Evolutionary conservation across 2,113 vertebrate species (phyloP), one percentile per base, ranked within the genome.

Genomic region (Bambusicola thoracicus): DNA sequence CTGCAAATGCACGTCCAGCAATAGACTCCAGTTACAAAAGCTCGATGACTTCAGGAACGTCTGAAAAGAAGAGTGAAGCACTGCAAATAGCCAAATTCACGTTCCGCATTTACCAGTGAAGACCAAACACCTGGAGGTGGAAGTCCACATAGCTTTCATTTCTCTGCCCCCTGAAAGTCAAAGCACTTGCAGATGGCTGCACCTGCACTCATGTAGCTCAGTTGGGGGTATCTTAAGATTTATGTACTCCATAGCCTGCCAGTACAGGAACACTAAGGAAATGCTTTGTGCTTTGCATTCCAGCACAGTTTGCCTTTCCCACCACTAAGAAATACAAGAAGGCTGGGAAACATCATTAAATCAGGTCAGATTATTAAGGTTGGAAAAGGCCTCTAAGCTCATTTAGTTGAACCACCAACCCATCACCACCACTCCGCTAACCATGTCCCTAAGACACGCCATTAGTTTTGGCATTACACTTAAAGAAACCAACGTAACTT

Each of bases 41-140:
- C 7, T 78, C 3, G 19, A 0, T 2, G 29, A 58, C 8, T 51
- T 53, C n/a, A 24, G 36, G 78, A 8, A 16, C 0, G 0, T 18
- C 15, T n/a, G 15, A 73, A n/a, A 51, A 58, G 63, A 63, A 82
- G 19, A 4, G 17, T 34, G 30, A 22, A 51, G 48, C 34, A 68
- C 11, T 38, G 7, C n/a, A 85, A 73, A 61, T 32, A 63, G 36
- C 69, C 68, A 40, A 67, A 36, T 20, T 80, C 40, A 41, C 17
- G 18, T 32, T 34, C 38, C 43, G 18, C 13, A 19, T 66, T 53
- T 36, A 62, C 7, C 68, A 91, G 59, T 41, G 70, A 84, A 24
- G 27, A 61, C 13, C 44, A 29, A 66, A 77, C 7, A 40, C 30
- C 34, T 30, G 10, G 68, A 6, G 22, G 17, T 30, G 32, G 15